A percentile compares a stretch with the other conserved stretches of the same genome.
phyloP scores from a whole-genome alignment of 2,888 invertebrate species.

The Leptogaster cylindrica region DNA sequence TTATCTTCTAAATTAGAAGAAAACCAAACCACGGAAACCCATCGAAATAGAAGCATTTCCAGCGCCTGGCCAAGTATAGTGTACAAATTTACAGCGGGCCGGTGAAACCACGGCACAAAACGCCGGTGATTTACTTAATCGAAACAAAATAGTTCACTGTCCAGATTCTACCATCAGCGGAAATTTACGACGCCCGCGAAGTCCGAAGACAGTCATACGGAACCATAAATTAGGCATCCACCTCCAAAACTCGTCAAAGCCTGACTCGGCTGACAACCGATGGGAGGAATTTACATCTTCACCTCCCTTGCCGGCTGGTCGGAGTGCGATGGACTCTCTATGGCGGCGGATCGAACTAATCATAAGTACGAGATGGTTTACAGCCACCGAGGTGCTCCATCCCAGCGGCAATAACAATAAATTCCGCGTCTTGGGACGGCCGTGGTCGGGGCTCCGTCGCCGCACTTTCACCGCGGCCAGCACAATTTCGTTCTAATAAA shows the following conservation, averaged over 20 bases:
- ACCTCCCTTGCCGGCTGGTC: slow-evolving; percentile 2
- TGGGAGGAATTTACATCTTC: slow-evolving; percentile 31
- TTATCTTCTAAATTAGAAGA: too few relatives aligned
- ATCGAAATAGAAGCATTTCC: neutral
- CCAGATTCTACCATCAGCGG: neutral
- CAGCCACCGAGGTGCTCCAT: slow-evolving; percentile 18
- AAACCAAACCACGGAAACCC: neutral
- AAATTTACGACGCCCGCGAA: slow-evolving; percentile 5
- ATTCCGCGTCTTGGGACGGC: too few relatives aligned
- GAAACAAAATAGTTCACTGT: slow-evolving; percentile 1
- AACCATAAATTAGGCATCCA: slow-evolving; percentile 33
- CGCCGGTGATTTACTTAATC: slow-evolving; percentile 13
- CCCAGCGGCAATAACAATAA: slow-evolving; percentile 24
- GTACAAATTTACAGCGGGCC: neutral
- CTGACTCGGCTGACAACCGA: slow-evolving; percentile 17
- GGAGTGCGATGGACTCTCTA: neutral
- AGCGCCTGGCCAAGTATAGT: too few relatives aligned
- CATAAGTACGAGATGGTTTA: slow-evolving; percentile 30
- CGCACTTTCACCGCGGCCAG: neutral
- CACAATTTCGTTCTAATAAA: slow-evolving; percentile 31
- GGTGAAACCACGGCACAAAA: neutral
- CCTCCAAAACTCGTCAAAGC: slow-evolving; percentile 31
- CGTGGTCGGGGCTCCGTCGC: neutral
- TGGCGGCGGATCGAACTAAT: slow-evolving; percentile 13
- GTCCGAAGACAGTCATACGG: slow-evolving; percentile 4